Conservation (phyloP, 2,113 vertebrate genomes). For the Alces alces region DNA sequence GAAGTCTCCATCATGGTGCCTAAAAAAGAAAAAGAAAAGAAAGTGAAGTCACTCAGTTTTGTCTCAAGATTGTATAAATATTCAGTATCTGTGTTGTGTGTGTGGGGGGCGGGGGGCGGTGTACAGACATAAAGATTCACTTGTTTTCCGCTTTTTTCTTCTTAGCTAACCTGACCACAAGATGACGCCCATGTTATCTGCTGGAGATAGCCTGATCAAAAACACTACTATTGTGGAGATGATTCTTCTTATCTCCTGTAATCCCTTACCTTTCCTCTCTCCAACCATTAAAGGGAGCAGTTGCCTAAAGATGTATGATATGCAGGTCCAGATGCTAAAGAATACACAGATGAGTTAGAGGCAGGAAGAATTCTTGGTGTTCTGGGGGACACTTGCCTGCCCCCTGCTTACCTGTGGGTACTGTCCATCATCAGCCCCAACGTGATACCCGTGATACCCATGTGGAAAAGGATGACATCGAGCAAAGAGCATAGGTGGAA, state of each 20-base stretch:
- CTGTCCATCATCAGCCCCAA: fast-evolving
- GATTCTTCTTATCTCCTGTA: background rate
- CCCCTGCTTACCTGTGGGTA: background rate
- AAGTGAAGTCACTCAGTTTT: background rate
- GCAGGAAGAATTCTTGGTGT: background rate
- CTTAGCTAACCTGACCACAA: background rate
- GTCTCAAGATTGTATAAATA: background rate
- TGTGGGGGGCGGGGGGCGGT: fast-evolving
- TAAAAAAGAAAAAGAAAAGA: background rate
- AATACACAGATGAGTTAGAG: background rate
- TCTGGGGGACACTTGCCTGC: too few relatives aligned
- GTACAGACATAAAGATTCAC: background rate
- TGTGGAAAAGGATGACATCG: background rate
- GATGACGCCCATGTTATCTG: background rate
- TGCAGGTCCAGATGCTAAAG: background rate
- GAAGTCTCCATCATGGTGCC: background rate
- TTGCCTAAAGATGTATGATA: background rate
- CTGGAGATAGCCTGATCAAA: background rate
- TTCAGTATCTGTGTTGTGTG: background rate
- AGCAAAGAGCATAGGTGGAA: background rate
- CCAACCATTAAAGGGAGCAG: background rate
- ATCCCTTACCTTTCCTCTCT: background rate
- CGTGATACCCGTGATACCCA: background rate
- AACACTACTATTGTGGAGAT: background rate
- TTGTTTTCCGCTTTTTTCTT: background rate